These are phyloP conservation scores for Campaea margaritaria DNA, from an alignment of 2,888 invertebrate genomes.

Conservation along the genomic window DNA sequence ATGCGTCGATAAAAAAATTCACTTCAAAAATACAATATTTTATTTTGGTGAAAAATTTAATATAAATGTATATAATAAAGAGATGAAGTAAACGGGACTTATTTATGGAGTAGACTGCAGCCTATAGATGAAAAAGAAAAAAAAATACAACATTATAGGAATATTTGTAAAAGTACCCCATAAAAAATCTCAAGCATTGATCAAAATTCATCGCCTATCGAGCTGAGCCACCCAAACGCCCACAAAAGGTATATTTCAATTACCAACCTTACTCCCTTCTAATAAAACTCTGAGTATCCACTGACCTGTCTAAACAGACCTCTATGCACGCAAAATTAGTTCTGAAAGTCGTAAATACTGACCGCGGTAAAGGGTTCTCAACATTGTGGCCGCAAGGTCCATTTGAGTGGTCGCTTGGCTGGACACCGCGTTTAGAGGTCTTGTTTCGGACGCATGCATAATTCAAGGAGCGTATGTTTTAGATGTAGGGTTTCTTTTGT, in stretches of 20 bases:
- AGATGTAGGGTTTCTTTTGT: conserved; percentile 21
- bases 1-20: too few species aligned
- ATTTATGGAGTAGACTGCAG: too few species aligned
- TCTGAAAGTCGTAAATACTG: conserved; percentile 17
- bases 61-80: too few species aligned
- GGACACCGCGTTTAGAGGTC: conserved; percentile 42
- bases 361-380: conserved; percentile 60
- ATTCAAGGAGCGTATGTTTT: conserved; percentile 38
- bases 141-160: too few species aligned
- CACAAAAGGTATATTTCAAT: conserved; percentile 3
- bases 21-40: too few species aligned
- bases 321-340: conserved; percentile 38
- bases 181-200: conserved; percentile 47
- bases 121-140: too few species aligned
- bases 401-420: conserved; percentile 42
- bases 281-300: conserved; percentile 25
- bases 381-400: conserved; percentile 44
- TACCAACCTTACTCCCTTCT: conserved; percentile 1
- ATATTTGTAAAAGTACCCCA: neutral
- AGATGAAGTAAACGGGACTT: too few species aligned
- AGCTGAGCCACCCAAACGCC: conserved; percentile 33
- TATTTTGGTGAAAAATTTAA: too few species aligned
- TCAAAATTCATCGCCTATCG: conserved; percentile 52
- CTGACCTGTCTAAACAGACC: conserved; percentile 22
- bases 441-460: conserved; percentile 43